A percentile compares a stretch with the other conserved stretches of the same genome.
Conservation (phyloP, 2,888 invertebrate species). For the Ectropis crepuscularia region DNA sequence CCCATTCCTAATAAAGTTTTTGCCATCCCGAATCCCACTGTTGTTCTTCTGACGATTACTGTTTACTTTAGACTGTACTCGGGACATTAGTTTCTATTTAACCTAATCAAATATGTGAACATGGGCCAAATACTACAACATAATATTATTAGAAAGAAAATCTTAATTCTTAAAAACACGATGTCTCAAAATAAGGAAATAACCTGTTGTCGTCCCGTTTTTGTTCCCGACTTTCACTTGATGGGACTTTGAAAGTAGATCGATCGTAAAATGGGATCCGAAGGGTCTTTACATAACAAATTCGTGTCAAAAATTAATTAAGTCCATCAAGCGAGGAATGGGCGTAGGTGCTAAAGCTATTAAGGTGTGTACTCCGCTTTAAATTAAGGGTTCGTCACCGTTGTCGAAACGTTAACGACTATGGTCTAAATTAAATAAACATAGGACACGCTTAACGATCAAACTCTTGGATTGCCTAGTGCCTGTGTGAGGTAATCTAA, state of each 20-base stretch:
- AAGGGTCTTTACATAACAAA: constrained; percentile 53
- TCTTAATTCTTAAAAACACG: constrained; percentile 9
- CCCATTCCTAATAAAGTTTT: constrained; percentile 64
- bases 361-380: constrained; percentile 38
- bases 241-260: constrained; percentile 50
- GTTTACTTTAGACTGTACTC: constrained; percentile 35
- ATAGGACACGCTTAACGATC: constrained; percentile 8
- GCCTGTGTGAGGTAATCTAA: constrained; percentile 5
- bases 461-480: constrained; percentile 4
- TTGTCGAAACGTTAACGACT: constrained; percentile 19
- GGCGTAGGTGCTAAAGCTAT: constrained; percentile 42
- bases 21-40: constrained; percentile 51
- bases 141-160: neutral
- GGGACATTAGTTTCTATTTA: constrained; percentile 35
- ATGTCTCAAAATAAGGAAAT: constrained; percentile 3
- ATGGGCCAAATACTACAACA: no score
- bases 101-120: no score
- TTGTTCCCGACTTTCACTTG: constrained; percentile 44
- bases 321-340: constrained; percentile 52
- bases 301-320: constrained; percentile 69
- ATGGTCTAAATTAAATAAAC: constrained; percentile 13
- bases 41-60: constrained; percentile 49
- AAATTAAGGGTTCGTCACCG: constrained; percentile 32
- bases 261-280: constrained; percentile 55
- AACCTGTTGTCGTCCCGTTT: constrained; percentile 25